phyloP scores from a whole-genome alignment of 2,888 invertebrate species.

The Zygothrica quintamaculata region DNA sequence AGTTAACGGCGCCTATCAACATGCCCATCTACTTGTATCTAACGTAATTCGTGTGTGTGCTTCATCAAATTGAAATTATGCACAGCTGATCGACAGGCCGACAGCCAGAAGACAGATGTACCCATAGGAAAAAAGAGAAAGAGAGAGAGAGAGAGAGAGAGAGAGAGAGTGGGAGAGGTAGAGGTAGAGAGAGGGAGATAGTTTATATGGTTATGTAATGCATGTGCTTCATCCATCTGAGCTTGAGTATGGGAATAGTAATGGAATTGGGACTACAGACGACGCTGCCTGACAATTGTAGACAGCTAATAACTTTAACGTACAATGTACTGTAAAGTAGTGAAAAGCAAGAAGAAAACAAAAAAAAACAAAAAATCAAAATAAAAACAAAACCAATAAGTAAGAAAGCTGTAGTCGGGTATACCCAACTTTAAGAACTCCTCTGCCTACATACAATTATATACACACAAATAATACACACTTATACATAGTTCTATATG shows the following conservation, averaged over 20 bases:
- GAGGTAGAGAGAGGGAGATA: slow-evolving; percentile 12
- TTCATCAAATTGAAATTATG: slow-evolving; percentile 76
- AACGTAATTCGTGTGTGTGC: slow-evolving; percentile 67
- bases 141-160: neutral
- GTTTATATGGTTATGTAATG: slow-evolving; percentile 68
- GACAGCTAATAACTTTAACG: slow-evolving; percentile 74
- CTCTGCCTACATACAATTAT: no score
- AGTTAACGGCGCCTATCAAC: slow-evolving; percentile 70
- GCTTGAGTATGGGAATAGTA: slow-evolving; percentile 36
- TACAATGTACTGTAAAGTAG: no score
- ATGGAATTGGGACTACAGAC: slow-evolving; percentile 17
- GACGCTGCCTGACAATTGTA: slow-evolving; percentile 67
- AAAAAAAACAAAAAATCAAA: no score
- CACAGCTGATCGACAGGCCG: slow-evolving; percentile 67
- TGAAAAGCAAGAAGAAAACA: slow-evolving; percentile 57
- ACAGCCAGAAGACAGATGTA: slow-evolving; percentile 46
- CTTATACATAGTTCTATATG: no score
- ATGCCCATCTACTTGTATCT: slow-evolving; percentile 68
- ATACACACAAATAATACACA: no score
- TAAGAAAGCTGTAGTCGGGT: no score
- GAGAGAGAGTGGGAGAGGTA: no score
- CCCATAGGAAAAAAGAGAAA: neutral
- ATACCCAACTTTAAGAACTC: no score
- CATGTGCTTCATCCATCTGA: slow-evolving; percentile 29
- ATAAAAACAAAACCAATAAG: no score